Conservation (phyloP, 2,797 vertebrate genomes). For the Clarias pachynema region DNA sequence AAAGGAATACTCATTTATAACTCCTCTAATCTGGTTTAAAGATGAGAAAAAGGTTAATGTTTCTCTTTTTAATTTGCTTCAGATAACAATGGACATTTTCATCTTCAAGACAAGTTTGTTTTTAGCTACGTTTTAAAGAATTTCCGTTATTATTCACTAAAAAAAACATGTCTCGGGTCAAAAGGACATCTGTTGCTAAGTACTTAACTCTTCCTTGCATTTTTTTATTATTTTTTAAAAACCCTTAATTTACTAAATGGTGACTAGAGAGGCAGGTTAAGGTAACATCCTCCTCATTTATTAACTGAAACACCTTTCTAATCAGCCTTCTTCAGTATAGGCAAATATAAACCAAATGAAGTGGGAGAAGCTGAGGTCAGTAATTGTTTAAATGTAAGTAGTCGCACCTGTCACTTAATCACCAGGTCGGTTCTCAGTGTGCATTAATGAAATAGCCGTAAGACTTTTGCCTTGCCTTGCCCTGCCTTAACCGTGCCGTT, state of each 20-base stretch:
- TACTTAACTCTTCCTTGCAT: neutral
- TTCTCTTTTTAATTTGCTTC: neutral
- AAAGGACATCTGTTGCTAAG: neutral
- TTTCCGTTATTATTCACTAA: neutral
- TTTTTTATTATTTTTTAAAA: neutral
- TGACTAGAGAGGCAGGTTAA: neutral
- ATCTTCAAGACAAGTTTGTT: neutral
- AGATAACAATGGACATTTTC: neutral
- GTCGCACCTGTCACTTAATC: conserved; percentile 50
- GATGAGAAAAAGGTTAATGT: too few relatives aligned
- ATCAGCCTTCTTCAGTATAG: neutral
- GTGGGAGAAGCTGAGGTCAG: conserved; percentile 17
- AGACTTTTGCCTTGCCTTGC: conserved; percentile 1
- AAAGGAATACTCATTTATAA: neutral
- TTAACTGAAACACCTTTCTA: neutral
- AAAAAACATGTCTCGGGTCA: neutral
- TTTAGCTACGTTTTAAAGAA: neutral
- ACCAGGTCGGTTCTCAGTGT: conserved; percentile 26
- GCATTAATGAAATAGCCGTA: conserved; percentile 33
- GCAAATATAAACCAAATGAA: neutral
- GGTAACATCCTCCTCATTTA: neutral
- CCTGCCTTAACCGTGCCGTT: conserved; percentile 14
- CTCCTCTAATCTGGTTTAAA: neutral
- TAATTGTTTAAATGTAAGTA: conserved; percentile 30
- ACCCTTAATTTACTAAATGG: neutral